phyloP scores from a whole-genome alignment of 2,797 vertebrate genomes.

The Gobio occitaniae region DNA sequence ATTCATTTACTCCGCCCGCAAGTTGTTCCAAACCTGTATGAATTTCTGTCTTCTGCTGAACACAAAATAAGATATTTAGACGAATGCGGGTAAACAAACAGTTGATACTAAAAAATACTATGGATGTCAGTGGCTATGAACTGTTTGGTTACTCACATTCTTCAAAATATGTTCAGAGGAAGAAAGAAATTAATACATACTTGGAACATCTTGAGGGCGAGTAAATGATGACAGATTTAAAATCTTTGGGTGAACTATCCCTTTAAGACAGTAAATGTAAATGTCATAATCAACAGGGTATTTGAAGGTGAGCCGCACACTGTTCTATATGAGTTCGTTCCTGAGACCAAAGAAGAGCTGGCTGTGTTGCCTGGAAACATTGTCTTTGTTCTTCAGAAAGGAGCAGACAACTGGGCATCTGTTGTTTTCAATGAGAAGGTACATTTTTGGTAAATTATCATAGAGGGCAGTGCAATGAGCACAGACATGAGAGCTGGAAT shows the following conservation, averaged over 20 bases:
- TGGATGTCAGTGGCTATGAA: not conserved
- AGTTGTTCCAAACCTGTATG: not conserved
- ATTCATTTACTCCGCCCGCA: not conserved
- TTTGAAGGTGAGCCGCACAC: slow-evolving; percentile 90
- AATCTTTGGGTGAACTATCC: not conserved
- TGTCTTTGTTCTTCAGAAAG: slow-evolving; percentile 93
- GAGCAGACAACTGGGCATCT: slow-evolving; percentile 93
- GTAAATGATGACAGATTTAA: not conserved
- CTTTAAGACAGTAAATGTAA: not conserved
- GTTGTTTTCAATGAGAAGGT: slow-evolving; percentile 96
- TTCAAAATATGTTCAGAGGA: too few relatives aligned
- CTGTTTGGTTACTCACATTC: too few relatives aligned
- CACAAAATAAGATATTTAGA: not conserved
- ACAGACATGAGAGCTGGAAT: not conserved
- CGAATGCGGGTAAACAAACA: not conserved
- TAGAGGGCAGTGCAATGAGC: not conserved
- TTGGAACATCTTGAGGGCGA: not conserved
- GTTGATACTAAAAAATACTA: not conserved
- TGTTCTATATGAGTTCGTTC: slow-evolving; percentile 89
- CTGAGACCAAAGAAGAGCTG: slow-evolving; percentile 88
- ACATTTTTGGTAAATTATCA: slow-evolving; percentile 46
- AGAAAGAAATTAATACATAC: too few relatives aligned
- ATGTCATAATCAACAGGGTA: slow-evolving; percentile 75
- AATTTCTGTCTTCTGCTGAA: not conserved
- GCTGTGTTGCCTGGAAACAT: slow-evolving; percentile 93